Evolutionary conservation across 2,113 vertebrate species (phyloP), one percentile per base, ranked within the genome.

Genomic region (Arizona elegans): DNA sequence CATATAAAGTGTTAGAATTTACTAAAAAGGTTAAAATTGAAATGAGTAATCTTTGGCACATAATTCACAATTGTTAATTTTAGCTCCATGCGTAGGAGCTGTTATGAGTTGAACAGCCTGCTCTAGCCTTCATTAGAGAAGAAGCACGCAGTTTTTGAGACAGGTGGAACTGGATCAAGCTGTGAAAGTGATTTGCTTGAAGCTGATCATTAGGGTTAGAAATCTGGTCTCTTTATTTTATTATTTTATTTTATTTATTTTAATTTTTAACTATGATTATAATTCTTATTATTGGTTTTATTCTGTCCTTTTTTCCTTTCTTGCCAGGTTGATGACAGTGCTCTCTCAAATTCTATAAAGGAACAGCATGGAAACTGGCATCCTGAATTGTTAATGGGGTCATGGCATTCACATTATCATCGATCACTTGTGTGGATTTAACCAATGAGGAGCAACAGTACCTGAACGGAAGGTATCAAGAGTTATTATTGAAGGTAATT

Each of bases 41-140:
- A 97, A 97, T 98, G 98, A 98, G 97, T 98, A 98, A 98, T 98
- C 97, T 98, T 97, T 94, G 19, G 94, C 96, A 97, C 97, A 98
- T 98, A 98, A 98, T 90, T 62, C 98, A 97, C 97, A 97, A 96
- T 97, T 97, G 97, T 98, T 98, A 98, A 98, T 98, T 98, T 98
- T 98, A 98, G 98, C 97, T 97, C 91, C 91, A 94, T 97, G 98
- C 98, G 98, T 98, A 98, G 98, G 98, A 98, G 98, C 97, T 97
- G 96, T 91, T 97, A 97, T 98, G 97, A 98, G 97, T 98, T 98
- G 97, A 98, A 97, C 97, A 98, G 98, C 97, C 97, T 96, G 98
- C 97, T 98, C 96, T 90, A 98, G 97, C 97, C 97, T 98, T 98
- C 97, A 98, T 98, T 98, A 98, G 97, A 97, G 96, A 97, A 97